Evolutionary conservation across 1,140 invertebrate genomes (phyloP).

Genomic region (Drosophila parvula): DNA sequence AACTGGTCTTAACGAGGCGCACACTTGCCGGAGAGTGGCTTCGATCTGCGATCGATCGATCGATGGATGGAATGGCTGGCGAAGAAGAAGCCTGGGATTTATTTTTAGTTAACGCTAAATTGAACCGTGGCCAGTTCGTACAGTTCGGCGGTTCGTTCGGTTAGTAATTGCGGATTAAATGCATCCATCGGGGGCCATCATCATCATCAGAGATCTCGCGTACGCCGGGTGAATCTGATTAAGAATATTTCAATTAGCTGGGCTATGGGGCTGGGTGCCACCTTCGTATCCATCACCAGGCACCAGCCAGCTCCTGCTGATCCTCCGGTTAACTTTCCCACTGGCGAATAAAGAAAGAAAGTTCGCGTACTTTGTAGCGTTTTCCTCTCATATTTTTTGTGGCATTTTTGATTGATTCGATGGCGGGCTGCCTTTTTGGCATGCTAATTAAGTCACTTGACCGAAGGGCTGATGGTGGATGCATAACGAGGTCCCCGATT

Average conservation of each 20-base stretch:
- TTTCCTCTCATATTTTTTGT: slow-evolving; percentile 26
- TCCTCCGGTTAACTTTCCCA: slow-evolving; percentile 11
- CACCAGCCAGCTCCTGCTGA: background rate
- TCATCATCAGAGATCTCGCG: slow-evolving; percentile 40
- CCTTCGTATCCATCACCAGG: slow-evolving; percentile 44
- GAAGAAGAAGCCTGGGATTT: slow-evolving; percentile 33
- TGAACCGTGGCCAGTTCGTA: slow-evolving; percentile 51
- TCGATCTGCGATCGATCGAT: slow-evolving; percentile 38
- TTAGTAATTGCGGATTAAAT: slow-evolving; percentile 79
- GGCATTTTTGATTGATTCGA: slow-evolving; percentile 66
- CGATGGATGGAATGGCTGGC: slow-evolving; percentile 18
- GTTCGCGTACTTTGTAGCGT: slow-evolving; percentile 31
- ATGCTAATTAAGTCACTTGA: slow-evolving; percentile 80
- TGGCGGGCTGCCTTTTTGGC: slow-evolving; percentile 42
- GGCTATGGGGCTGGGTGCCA: slow-evolving; percentile 29
- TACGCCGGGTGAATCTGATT: slow-evolving; percentile 72
- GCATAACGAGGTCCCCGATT: slow-evolving; percentile 47
- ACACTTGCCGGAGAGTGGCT: slow-evolving; percentile 37
- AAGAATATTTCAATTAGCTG: slow-evolving; percentile 81
- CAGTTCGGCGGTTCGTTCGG: slow-evolving; percentile 21
- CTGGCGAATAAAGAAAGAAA: slow-evolving; percentile 39
- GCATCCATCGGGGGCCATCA: slow-evolving; percentile 44
- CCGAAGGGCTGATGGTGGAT: slow-evolving; percentile 12
- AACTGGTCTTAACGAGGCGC: slow-evolving; percentile 50
- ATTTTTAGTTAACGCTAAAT: slow-evolving; percentile 78